phyloP scores from a whole-genome alignment of 2,797 vertebrate species.

The Agapornis canus region DNA sequence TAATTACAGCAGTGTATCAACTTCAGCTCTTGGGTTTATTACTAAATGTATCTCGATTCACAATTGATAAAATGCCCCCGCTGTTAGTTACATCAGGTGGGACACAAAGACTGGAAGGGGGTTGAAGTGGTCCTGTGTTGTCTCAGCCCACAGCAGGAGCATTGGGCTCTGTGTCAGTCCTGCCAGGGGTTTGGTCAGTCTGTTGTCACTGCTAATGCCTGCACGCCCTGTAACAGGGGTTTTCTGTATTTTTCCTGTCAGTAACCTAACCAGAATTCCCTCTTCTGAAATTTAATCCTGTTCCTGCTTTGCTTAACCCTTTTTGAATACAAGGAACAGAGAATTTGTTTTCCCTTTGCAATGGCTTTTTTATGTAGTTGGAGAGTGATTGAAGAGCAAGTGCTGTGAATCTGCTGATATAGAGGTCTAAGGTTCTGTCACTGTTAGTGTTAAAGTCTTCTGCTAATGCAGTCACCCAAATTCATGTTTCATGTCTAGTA shows the following conservation, averaged over 20 bases:
- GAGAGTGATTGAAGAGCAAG: background rate
- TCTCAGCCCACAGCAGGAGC: background rate
- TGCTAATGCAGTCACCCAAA: background rate
- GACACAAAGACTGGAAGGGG: background rate
- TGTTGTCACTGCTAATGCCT: background rate
- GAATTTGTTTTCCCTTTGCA: background rate
- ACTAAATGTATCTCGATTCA: background rate
- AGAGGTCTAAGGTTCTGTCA: background rate
- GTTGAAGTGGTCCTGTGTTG: background rate
- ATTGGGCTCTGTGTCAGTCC: rapidly evolving
- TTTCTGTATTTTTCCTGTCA: background rate
- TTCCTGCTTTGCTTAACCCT: background rate
- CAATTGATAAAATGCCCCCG: background rate
- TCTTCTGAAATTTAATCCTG: background rate
- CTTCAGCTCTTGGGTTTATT: background rate
- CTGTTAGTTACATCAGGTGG: background rate
- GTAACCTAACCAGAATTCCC: background rate
- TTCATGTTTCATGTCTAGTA: background rate
- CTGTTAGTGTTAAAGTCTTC: background rate
- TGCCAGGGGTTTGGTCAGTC: background rate
- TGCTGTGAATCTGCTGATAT: background rate
- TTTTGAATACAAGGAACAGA: background rate
- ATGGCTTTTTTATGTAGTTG: background rate
- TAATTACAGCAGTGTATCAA: background rate
- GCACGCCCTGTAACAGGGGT: background rate